These are phyloP conservation scores for Drosophila colorata DNA, from an alignment of 2,888 invertebrate species.

Conservation along the genomic window DNA sequence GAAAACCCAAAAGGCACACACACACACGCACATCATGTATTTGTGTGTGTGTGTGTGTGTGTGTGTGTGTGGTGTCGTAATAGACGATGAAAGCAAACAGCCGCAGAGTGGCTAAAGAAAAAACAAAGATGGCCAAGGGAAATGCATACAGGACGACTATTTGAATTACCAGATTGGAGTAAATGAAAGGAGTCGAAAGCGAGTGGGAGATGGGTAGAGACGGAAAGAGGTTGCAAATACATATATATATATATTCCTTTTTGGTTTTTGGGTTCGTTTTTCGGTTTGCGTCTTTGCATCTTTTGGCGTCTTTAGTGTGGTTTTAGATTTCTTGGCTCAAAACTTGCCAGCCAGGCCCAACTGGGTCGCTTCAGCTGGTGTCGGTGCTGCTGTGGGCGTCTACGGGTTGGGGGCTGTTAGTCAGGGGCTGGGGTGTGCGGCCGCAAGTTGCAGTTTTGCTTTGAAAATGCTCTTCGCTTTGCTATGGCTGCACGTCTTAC, in stretches of 20 bases:
- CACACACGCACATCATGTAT: not conserved
- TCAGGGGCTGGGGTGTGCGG: slow-evolving; percentile 12
- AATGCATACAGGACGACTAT: slow-evolving; percentile 42
- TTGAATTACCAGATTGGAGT: slow-evolving; percentile 58
- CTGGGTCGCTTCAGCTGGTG: slow-evolving; percentile 11
- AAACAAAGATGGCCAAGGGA: slow-evolving; percentile 55
- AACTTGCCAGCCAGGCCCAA: slow-evolving; percentile 60
- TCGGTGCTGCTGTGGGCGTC: not conserved
- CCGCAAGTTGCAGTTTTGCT: slow-evolving; percentile 66
- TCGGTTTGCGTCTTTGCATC: slow-evolving; percentile 64
- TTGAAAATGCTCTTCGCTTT: slow-evolving; percentile 46
- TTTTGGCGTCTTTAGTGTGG: slow-evolving; percentile 78
- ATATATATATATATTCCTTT: slow-evolving; percentile 42
- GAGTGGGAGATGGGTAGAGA: not conserved
- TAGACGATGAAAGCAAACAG: slow-evolving; percentile 73
- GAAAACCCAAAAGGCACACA: slow-evolving; percentile 34
- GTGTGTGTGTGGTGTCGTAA: slow-evolving; percentile 68
- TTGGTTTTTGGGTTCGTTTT: slow-evolving; percentile 57
- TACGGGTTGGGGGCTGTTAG: not conserved
- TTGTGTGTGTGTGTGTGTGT: slow-evolving; percentile 7
- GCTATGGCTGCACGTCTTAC: slow-evolving; percentile 65
- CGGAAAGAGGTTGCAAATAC: not conserved
- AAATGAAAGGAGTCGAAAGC: slow-evolving; percentile 42
- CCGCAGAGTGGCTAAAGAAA: slow-evolving; percentile 45
- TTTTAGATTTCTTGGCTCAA: slow-evolving; percentile 77